These are phyloP conservation scores for Habropoda laboriosa DNA, from an alignment of 1,140 invertebrate genomes.

Conservation along the genomic window DNA sequence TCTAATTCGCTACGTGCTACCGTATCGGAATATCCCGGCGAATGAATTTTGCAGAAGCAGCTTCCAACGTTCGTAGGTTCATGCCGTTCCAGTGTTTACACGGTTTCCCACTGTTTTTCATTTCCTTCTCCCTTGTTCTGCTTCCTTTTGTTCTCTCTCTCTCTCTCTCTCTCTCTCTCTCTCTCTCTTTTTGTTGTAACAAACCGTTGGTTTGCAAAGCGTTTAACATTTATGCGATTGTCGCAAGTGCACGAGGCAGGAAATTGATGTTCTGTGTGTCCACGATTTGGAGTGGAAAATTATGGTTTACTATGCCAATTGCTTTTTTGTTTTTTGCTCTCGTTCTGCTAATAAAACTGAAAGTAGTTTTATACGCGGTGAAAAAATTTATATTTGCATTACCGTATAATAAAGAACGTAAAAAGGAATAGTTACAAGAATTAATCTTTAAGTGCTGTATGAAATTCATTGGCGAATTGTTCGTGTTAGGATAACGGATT, in stretches of 20 bases:
- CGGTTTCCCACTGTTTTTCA: not conserved
- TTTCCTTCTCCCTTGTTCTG: not conserved
- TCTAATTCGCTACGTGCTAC: constrained; percentile 38
- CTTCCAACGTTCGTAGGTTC: not conserved
- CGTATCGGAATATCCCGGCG: constrained; percentile 1
- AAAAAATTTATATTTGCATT: not conserved
- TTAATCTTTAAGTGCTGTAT: not conserved
- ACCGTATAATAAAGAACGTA: no score
- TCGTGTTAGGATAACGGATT: not conserved
- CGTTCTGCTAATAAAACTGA: not conserved
- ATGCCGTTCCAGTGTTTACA: not conserved
- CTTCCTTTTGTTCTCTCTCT: not conserved
- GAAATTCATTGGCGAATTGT: not conserved
- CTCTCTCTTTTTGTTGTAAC: not conserved
- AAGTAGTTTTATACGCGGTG: not conserved
- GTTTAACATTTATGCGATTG: constrained; percentile 9
- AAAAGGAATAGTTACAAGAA: not conserved
- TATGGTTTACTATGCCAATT: not conserved
- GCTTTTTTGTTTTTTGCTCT: not conserved
- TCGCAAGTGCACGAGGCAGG: not conserved
- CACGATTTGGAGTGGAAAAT: constrained; percentile 5
- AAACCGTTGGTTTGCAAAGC: constrained; percentile 4
- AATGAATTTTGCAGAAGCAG: constrained; percentile 15
- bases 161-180: not conserved
- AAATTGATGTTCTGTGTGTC: not conserved